Evolutionary conservation across 2,113 vertebrate species (phyloP).

Genomic region (Oncorhynchus mykiss): DNA sequence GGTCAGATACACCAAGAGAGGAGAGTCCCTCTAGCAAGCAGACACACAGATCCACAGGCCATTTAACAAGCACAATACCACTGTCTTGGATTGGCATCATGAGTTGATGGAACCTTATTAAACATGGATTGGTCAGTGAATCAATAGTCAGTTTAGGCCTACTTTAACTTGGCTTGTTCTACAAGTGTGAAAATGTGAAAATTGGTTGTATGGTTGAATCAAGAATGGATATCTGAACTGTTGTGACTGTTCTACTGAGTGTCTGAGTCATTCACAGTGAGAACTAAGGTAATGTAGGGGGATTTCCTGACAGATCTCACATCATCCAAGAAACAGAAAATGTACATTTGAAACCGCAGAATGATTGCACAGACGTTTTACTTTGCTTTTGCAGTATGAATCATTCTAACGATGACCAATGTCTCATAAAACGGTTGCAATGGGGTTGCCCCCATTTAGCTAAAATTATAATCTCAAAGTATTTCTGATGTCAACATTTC

Average conservation of each 20-base stretch:
- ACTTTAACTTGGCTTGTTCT: too few relatives aligned
- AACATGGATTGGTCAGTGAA: not conserved
- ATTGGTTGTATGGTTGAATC: too few relatives aligned
- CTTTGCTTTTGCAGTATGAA: too few relatives aligned
- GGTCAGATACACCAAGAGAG: slow-evolving; percentile 36
- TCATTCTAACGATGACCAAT: not conserved
- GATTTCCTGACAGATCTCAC: too few relatives aligned
- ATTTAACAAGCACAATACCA: not conserved
- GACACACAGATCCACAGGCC: not conserved
- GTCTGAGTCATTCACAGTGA: not conserved
- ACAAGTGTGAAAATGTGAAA: not conserved
- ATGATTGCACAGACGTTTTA: too few relatives aligned
- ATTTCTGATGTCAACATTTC: not conserved
- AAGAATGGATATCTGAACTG: too few relatives aligned
- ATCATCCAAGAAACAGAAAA: too few relatives aligned
- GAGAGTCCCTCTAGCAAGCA: not conserved
- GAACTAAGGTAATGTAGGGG: too few relatives aligned
- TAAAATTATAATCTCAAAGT: not conserved
- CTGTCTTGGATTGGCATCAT: not conserved
- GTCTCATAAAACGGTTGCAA: too few relatives aligned
- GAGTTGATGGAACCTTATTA: not conserved
- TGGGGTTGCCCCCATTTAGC: not conserved
- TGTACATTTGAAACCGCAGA: too few relatives aligned
- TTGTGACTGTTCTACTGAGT: not conserved
- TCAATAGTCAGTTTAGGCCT: not conserved